Conservation (phyloP, 2,797 vertebrate species). For the Philypnodon macrostomus region DNA sequence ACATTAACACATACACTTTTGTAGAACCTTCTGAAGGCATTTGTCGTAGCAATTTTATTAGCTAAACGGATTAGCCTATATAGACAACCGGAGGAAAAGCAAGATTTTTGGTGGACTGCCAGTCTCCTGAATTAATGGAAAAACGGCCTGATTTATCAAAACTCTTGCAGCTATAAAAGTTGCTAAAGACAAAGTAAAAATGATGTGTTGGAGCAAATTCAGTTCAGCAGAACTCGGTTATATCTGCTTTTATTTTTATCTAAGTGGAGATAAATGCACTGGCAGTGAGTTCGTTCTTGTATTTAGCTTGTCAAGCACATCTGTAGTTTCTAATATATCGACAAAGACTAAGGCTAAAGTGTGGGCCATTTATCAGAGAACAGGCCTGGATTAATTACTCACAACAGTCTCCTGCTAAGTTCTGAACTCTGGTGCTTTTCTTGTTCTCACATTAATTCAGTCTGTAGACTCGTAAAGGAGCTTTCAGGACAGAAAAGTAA, state of each 20-base stretch:
- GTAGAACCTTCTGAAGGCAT: too few relatives aligned
- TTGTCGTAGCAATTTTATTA: too few relatives aligned
- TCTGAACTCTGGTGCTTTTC: background rate
- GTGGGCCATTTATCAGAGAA: constrained; percentile 6
- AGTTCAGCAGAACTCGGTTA: background rate
- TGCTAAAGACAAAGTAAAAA: too few relatives aligned
- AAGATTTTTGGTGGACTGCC: too few relatives aligned
- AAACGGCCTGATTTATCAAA: too few relatives aligned
- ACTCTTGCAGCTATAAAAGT: too few relatives aligned
- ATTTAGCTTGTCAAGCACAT: constrained; percentile 7
- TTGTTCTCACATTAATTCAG: constrained; percentile 5
- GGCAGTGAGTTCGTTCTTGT: background rate
- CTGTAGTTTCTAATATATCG: constrained; percentile 5
- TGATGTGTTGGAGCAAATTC: too few relatives aligned
- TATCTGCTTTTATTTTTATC: constrained; percentile 9
- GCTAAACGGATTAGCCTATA: too few relatives aligned
- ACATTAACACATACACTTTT: too few relatives aligned
- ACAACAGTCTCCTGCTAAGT: constrained; percentile 5
- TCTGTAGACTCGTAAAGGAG: background rate
- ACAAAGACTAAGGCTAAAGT: constrained; percentile 6
- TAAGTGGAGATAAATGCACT: constrained; percentile 10
- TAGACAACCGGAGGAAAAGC: too few relatives aligned
- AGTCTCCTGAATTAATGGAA: too few relatives aligned
- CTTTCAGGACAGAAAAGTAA: background rate
- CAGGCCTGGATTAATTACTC: constrained; percentile 10